These are phyloP conservation scores for Acrobasis consociella DNA, from an alignment of 2,888 invertebrate genomes.

Conservation along the genomic window DNA sequence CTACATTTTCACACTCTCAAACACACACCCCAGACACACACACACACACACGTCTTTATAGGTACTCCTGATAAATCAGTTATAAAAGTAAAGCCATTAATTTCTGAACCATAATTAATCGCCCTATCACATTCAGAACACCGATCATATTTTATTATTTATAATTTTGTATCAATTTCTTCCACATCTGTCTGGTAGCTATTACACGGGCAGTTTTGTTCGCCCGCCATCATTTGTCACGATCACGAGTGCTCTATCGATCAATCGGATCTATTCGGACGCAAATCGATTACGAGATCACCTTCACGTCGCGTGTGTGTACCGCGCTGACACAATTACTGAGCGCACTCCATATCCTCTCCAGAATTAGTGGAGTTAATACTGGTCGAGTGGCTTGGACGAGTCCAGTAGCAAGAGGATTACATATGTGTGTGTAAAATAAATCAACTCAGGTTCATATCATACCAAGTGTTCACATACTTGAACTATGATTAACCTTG, in stretches of 20 bases:
- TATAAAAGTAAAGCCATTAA: too few species aligned
- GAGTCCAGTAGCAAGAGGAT: too few species aligned
- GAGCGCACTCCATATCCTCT: neutral
- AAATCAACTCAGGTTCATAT: too few species aligned
- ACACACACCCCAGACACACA: too few species aligned
- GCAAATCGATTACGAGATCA: conserved; percentile 14
- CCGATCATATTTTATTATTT: neutral
- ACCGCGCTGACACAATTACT: conserved; percentile 16
- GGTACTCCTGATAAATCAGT: too few species aligned
- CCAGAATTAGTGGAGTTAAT: neutral
- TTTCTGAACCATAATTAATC: too few species aligned
- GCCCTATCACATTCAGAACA: neutral
- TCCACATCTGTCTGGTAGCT: neutral
- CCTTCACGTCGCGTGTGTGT: conserved; percentile 15
- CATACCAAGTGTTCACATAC: too few species aligned
- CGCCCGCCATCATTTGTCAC: conserved; percentile 7
- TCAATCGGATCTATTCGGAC: conserved; percentile 17
- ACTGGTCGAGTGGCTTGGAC: too few species aligned
- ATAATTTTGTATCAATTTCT: neutral
- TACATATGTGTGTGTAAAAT: too few species aligned
- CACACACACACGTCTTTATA: too few species aligned
- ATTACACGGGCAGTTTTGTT: neutral
- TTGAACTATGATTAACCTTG: too few species aligned
- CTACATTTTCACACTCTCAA: too few species aligned
- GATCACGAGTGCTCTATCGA: neutral